A percentile compares a stretch with the other conserved stretches of the same genome.
These are phyloP conservation scores for Rhopilema esculentum DNA, from an alignment of 30 jellyfish, hydroid and myxozoan genomes.

Conservation along the genomic window DNA sequence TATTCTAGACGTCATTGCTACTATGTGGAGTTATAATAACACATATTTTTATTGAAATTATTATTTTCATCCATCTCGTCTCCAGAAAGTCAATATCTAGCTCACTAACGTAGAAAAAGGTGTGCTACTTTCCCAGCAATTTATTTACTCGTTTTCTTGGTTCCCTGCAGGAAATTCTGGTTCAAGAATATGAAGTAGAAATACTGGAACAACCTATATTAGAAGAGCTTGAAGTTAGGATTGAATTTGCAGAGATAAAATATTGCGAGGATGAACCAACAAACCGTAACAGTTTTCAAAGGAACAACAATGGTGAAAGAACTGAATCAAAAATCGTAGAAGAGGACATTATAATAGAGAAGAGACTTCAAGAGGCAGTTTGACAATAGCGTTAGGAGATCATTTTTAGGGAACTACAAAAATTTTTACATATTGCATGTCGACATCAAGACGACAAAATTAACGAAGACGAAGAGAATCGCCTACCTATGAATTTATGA, in stretches of 20 bases:
- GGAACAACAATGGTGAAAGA: not conserved
- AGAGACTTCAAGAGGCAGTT: not conserved
- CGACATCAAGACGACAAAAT: no score
- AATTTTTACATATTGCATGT: no score
- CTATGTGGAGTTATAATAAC: no score
- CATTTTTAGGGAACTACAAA: no score
- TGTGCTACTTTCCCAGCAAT: not conserved
- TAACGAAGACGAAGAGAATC: no score
- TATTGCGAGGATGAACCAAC: conserved; percentile 16
- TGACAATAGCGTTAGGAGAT: no score
- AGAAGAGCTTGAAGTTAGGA: conserved; percentile 45
- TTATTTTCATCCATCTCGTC: no score
- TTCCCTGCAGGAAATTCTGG: not conserved
- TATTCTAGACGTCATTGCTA: no score
- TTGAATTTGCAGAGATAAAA: conserved; percentile 51
- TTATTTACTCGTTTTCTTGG: not conserved
- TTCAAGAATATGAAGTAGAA: conserved; percentile 37
- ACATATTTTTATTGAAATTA: no score
- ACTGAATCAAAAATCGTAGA: not conserved
- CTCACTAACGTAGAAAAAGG: no score
- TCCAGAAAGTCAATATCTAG: no score
- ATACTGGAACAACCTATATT: conserved; percentile 51
- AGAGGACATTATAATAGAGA: not conserved
- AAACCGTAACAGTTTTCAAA: not conserved
- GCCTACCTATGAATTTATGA: no score